Evolutionary conservation across 2,113 vertebrate species (phyloP).

Genomic region (Glaucidium brasilianum): DNA sequence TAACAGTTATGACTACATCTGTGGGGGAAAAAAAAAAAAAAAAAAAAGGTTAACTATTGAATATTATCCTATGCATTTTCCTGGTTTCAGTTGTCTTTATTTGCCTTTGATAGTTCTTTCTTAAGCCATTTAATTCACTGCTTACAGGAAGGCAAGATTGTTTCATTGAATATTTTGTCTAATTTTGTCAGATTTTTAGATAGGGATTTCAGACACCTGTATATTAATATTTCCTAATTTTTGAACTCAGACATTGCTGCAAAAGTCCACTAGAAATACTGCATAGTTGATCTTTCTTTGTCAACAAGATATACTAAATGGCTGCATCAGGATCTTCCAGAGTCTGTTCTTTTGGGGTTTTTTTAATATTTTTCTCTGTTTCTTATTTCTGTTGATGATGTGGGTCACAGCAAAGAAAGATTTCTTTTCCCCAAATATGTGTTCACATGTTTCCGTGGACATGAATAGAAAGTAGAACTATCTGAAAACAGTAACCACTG

Average conservation of each 20-base stretch:
- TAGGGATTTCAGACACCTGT: neutral
- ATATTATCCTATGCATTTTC: neutral
- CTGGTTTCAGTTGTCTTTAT: neutral
- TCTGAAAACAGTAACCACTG: neutral
- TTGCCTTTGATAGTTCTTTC: neutral
- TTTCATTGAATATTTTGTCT: neutral
- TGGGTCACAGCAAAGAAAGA: neutral
- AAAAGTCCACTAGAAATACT: neutral
- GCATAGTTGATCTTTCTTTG: neutral
- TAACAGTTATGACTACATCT: neutral
- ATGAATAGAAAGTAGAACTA: neutral
- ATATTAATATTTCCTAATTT: neutral
- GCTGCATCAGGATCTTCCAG: neutral
- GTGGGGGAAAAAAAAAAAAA: neutral
- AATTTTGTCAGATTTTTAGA: neutral
- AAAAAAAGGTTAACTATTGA: neutral
- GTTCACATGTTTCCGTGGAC: neutral
- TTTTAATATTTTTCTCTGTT: neutral
- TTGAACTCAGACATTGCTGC: neutral
- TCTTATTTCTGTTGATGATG: neutral
- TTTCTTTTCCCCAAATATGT: neutral
- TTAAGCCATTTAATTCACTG: neutral
- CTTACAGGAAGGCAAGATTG: neutral
- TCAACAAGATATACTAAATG: neutral
- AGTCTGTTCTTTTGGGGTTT: accelerated